Conservation (phyloP, 2,797 vertebrate genomes). For the Stomatorhinus walkeri region DNA sequence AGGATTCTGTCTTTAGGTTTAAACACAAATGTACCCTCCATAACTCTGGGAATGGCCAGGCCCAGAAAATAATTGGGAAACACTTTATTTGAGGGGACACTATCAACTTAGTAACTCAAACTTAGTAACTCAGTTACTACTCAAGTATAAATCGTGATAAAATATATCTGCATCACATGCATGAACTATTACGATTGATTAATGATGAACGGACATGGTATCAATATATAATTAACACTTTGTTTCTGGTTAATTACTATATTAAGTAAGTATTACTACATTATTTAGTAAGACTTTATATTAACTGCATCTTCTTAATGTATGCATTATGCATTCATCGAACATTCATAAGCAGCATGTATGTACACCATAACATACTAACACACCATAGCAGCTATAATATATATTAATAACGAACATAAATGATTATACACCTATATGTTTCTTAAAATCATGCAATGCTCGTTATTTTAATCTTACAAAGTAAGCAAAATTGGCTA, state of each 20-base stretch:
- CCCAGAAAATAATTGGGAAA: neutral
- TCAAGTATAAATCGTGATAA: neutral
- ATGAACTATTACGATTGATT: neutral
- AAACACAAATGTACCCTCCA: neutral
- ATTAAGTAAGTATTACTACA: neutral
- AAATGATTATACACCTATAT: neutral
- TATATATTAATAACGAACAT: neutral
- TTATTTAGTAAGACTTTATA: neutral
- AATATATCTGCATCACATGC: neutral
- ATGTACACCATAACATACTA: neutral
- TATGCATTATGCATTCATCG: neutral
- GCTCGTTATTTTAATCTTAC: neutral
- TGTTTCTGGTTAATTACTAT: neutral
- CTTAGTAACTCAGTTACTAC: neutral
- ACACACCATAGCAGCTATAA: neutral
- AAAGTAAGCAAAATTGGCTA: neutral
- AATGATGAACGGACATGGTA: neutral
- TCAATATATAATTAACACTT: neutral
- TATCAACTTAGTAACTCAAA: neutral
- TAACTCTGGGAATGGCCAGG: neutral
- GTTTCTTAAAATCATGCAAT: neutral
- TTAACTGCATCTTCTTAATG: neutral
- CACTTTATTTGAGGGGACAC: neutral
- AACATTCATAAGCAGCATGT: neutral
- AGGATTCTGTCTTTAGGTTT: neutral